phyloP scores from a whole-genome alignment of 2,113 vertebrate species.

The Thamnaconus septentrionalis region DNA sequence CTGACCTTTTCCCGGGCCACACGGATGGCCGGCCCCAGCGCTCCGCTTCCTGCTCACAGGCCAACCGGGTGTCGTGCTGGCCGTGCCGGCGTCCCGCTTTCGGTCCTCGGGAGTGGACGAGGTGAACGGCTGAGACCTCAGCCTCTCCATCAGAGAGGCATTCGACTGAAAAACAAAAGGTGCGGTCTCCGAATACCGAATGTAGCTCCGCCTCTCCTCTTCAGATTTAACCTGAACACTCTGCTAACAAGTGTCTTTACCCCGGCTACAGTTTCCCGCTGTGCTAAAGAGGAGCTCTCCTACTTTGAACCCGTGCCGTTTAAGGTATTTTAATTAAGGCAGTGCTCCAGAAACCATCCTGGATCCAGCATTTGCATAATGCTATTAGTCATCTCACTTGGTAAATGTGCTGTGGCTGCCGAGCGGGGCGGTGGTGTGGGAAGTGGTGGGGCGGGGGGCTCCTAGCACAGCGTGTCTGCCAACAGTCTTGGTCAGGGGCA shows the following conservation, averaged over 20 bases:
- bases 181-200: constrained; percentile 40
- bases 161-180: constrained; percentile 43
- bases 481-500: constrained; percentile 47
- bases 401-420: constrained; percentile 15
- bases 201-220: constrained; percentile 8
- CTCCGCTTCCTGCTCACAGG: constrained; percentile 58
- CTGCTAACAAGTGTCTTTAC: too few species aligned
- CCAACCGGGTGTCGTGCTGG: constrained; percentile 55
- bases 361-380: constrained; percentile 63
- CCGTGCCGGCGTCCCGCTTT: constrained; percentile 30
- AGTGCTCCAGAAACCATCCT: constrained; percentile 37
- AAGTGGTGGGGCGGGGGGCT: not conserved
- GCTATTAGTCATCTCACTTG: constrained; percentile 53
- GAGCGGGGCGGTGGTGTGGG: not conserved
- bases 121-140: constrained; percentile 33
- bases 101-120: constrained; percentile 29
- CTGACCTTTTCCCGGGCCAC: constrained; percentile 73
- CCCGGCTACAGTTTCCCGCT: too few species aligned
- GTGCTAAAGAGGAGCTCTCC: too few species aligned
- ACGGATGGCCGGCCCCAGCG: constrained; percentile 28
- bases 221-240: too few species aligned
- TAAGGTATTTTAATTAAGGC: constrained; percentile 38
- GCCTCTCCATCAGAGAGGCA: constrained; percentile 51
- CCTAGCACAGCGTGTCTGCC: constrained; percentile 50
- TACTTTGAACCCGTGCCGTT: constrained; percentile 23